A percentile compares a stretch with the other conserved stretches of the same genome.
Evolutionary conservation across 53 echinoderm and acorn worm species (phyloP).

Genomic region (Glandiceps talaboti): DNA sequence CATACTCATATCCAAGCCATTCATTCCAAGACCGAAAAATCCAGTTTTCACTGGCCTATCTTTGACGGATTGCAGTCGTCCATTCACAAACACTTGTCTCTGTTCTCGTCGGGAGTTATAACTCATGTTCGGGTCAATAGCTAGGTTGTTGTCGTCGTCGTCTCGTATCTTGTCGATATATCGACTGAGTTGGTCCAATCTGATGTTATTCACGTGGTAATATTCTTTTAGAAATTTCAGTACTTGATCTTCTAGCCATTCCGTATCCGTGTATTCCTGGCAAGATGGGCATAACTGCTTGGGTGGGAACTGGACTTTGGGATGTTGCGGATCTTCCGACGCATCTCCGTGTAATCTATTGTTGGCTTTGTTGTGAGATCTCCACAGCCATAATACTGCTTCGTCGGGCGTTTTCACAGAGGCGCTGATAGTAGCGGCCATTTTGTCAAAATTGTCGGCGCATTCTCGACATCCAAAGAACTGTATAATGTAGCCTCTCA

Average conservation of each 20-base stretch:
- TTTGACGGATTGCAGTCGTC: conserved; percentile 16
- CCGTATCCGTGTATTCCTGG: conserved; percentile 9
- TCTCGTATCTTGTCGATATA: background rate
- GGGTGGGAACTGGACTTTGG: conserved; percentile 65
- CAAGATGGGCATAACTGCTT: conserved; percentile 38
- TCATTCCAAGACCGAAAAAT: conserved; percentile 40
- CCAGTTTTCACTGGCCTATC: conserved; percentile 17
- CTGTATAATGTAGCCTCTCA: conserved; percentile 69
- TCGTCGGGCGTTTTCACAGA: conserved; percentile 48
- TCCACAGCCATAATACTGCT: conserved; percentile 85
- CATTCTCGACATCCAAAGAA: conserved; percentile 88
- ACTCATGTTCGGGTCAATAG: background rate
- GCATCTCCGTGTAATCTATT: conserved; percentile 64
- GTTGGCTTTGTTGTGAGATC: conserved; percentile 74
- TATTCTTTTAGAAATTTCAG: conserved; percentile 52
- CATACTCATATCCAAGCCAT: conserved; percentile 63
- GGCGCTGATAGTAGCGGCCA: conserved; percentile 33
- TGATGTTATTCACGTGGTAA: conserved; percentile 44
- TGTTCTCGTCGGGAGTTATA: background rate
- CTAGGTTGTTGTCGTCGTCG: too few relatives aligned
- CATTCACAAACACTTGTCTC: background rate
- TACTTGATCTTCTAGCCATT: conserved; percentile 50
- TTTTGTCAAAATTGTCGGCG: conserved; percentile 69
- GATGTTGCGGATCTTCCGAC: conserved; percentile 72
- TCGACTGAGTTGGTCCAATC: background rate